Evolutionary conservation across 1,140 invertebrate genomes (phyloP), one percentile per base, ranked within the genome.

Genomic region (Amphibalanus amphitrite): DNA sequence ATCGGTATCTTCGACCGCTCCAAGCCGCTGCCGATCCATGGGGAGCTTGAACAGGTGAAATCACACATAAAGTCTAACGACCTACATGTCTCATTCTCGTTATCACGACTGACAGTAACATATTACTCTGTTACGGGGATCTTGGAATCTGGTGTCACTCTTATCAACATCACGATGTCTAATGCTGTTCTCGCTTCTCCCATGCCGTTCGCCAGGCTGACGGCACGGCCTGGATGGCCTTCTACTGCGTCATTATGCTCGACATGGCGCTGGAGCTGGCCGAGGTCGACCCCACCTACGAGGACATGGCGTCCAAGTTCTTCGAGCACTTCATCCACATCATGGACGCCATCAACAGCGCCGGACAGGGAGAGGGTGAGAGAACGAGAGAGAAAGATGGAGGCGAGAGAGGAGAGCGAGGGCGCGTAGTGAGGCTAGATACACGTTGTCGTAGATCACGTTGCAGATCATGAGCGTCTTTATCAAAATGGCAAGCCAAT

Each of bases 1-100:
- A 81, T 82, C 65, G 79, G 80, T 28, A 77, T 81, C n/a, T 81
- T 82, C 77, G 80, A 82, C 74, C 75, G 81, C 64, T 82, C 80
- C 15, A 77, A 79, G 69, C 80, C 80, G 17, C 74, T 81, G 20
- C 79, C 79, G 4, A 75, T 75, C 30, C 78, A 77, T 6, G 78
- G 77, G 0, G 74, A 75, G 67, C 74, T 82, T 29, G 77, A 78
- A 6, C 81, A 82, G 76, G 79, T 79, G 38, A 69, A 38, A n/a
- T n/a, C n/a, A n/a, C n/a, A n/a, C n/a, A n/a, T n/a, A n/a, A n/a
- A n/a, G n/a, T n/a, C n/a, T n/a, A n/a, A n/a, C n/a, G n/a, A n/a
- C n/a, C n/a, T n/a, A n/a, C n/a, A n/a, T n/a, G n/a, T n/a, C n/a
- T n/a, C n/a, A n/a, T n/a, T n/a, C n/a, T n/a, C n/a, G n/a, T n/a